A percentile compares a stretch with the other conserved stretches of the same genome.
Conservation (phyloP, 2,113 vertebrate species). For the Myxocyprinus asiaticus region DNA sequence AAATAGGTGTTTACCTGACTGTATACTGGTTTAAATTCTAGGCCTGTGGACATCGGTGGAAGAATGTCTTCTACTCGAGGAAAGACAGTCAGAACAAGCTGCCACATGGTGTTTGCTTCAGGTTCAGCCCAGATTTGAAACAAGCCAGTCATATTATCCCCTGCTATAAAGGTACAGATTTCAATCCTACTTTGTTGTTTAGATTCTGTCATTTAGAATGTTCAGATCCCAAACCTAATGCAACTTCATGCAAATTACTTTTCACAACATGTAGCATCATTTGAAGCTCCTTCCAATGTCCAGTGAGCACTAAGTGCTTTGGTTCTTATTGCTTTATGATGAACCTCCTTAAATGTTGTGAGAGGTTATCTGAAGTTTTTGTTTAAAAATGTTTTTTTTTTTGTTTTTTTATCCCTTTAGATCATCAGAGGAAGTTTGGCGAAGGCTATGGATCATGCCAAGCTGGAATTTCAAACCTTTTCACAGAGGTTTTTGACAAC, state of each 20-base stretch:
- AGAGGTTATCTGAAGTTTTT: not conserved
- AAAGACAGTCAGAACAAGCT: conserved; percentile 80
- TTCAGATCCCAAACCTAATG: too few relatives aligned
- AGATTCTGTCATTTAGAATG: too few relatives aligned
- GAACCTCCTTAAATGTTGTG: not conserved
- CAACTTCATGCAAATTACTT: too few relatives aligned
- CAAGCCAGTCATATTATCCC: conserved; percentile 75
- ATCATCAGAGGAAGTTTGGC: conserved; percentile 73
- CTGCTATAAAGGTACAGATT: conserved; percentile 85
- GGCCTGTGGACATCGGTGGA: conserved; percentile 94
- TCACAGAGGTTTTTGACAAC: conserved; percentile 73
- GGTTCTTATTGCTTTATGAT: too few relatives aligned
- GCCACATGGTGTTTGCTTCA: conserved; percentile 87
- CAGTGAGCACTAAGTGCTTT: too few relatives aligned
- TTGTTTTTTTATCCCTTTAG: conserved; percentile 69
- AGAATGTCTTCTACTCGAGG: conserved; percentile 84
- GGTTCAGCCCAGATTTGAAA: conserved; percentile 76
- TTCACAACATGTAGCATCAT: not conserved
- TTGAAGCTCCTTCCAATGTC: not conserved
- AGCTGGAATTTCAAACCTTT: conserved; percentile 83
- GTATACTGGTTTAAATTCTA: conserved; percentile 45
- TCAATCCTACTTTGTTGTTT: not conserved
- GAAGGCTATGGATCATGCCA: conserved; percentile 81
- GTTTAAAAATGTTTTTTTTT: too few relatives aligned
- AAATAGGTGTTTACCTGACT: not conserved